phyloP scores from a whole-genome alignment of 1,140 invertebrate genomes.

The Riptortus pedestris region DNA sequence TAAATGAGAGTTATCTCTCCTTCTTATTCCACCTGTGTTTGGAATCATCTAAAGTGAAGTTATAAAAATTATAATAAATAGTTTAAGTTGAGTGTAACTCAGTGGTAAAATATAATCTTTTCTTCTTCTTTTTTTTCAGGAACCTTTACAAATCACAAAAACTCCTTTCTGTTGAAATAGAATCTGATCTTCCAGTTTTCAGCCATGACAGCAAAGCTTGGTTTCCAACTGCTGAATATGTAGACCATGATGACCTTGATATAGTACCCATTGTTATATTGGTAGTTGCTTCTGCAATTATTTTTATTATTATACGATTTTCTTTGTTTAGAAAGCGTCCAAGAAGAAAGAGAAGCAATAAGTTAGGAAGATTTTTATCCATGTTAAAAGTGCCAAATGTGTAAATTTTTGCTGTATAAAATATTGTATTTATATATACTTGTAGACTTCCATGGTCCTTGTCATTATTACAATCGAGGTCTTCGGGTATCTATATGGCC shows the following conservation, averaged over 20 bases:
- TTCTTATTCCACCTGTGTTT: no score
- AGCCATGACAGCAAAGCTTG: slow-evolving; percentile 22
- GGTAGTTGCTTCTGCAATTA: slow-evolving; percentile 23
- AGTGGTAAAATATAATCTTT: no score
- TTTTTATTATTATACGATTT: slow-evolving; percentile 28
- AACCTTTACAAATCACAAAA: slow-evolving; percentile 65
- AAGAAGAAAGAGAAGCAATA: slow-evolving; percentile 29
- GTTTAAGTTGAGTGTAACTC: no score
- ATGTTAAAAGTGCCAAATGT: slow-evolving; percentile 27
- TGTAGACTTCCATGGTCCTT: no score
- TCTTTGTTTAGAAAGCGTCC: slow-evolving; percentile 30
- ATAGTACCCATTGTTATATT: slow-evolving; percentile 25
- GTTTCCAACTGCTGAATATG: slow-evolving; percentile 26
- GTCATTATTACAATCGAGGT: no score
- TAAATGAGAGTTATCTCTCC: no score
- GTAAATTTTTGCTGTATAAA: background rate
- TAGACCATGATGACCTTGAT: slow-evolving; percentile 27
- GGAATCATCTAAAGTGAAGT: no score
- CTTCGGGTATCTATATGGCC: no score
- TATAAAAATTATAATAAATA: no score
- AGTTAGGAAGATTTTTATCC: slow-evolving; percentile 28
- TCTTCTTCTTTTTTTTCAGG: slow-evolving; percentile 37
- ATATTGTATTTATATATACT: background rate
- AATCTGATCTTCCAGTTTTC: slow-evolving; percentile 35
- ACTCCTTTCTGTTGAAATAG: slow-evolving; percentile 48